Conservation (phyloP, 1,140 invertebrate species). For the Lordiphosa mommai region DNA sequence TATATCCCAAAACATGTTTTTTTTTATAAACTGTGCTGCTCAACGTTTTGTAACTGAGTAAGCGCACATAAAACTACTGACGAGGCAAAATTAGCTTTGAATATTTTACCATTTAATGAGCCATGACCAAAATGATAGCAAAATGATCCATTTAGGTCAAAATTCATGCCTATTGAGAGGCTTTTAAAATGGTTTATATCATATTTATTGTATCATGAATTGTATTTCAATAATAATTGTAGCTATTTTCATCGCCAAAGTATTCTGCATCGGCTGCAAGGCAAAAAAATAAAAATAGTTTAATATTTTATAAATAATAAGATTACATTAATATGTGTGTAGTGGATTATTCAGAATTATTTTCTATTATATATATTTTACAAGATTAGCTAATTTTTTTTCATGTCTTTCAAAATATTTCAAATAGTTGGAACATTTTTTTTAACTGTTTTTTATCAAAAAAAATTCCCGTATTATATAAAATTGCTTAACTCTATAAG, state of each 20-base stretch:
- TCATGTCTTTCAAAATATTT: too few relatives aligned
- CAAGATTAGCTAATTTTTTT: too few relatives aligned
- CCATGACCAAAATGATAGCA: slow-evolving; percentile 41
- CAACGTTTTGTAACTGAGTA: slow-evolving; percentile 56
- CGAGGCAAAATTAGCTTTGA: slow-evolving; percentile 7
- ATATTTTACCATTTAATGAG: slow-evolving; percentile 49
- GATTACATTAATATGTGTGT: too few relatives aligned
- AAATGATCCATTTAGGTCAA: slow-evolving; percentile 41
- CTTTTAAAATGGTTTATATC: slow-evolving; percentile 44
- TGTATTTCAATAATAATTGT: slow-evolving; percentile 18
- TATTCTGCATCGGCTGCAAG: slow-evolving; percentile 40
- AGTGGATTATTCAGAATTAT: too few relatives aligned
- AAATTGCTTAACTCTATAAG: too few relatives aligned
- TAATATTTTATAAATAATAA: too few relatives aligned
- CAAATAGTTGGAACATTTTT: too few relatives aligned
- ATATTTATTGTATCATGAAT: slow-evolving; percentile 38
- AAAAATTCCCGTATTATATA: too few relatives aligned
- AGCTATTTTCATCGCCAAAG: slow-evolving; percentile 35
- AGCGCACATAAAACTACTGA: not conserved
- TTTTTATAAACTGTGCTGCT: slow-evolving; percentile 24
- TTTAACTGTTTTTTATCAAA: too few relatives aligned
- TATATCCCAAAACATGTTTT: slow-evolving; percentile 71
- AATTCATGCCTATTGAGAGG: slow-evolving; percentile 37
- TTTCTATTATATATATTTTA: too few relatives aligned
- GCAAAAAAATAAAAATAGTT: not conserved